Evolutionary conservation across 2,797 vertebrate species (phyloP).

Genomic region (Streptopelia turtur): DNA sequence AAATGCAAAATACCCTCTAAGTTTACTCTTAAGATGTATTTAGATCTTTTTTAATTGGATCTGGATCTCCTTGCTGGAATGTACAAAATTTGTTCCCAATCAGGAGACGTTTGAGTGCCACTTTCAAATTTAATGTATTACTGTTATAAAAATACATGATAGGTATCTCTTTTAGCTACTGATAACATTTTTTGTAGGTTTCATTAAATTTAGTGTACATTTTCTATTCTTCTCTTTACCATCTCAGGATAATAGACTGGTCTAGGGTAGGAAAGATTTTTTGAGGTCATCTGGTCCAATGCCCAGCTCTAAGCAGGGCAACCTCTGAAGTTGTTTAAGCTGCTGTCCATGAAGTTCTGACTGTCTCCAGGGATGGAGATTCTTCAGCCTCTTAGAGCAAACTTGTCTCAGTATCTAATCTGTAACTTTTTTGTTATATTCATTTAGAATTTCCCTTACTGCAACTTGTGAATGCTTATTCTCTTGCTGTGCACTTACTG

Average conservation of each 20-base stretch:
- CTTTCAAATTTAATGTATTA: background rate
- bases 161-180: background rate
- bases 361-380: background rate
- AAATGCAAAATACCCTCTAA: background rate
- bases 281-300: background rate
- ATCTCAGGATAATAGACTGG: background rate
- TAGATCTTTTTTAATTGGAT: background rate
- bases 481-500: background rate
- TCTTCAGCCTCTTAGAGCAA: background rate
- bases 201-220: background rate
- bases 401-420: background rate
- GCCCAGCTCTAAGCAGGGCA: background rate
- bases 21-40: background rate
- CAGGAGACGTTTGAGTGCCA: background rate
- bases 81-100: background rate
- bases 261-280: background rate
- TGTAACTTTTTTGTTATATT: background rate
- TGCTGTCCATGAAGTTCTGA: background rate
- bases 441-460: background rate
- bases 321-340: background rate
- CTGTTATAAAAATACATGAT: background rate
- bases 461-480: background rate
- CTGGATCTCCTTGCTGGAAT: background rate
- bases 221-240: background rate
- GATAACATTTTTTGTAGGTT: rapidly evolving